A percentile compares a stretch with the other conserved stretches of the same genome.
Conservation (phyloP, 2,113 vertebrate species). For the Brachypodius melanocephalos region DNA sequence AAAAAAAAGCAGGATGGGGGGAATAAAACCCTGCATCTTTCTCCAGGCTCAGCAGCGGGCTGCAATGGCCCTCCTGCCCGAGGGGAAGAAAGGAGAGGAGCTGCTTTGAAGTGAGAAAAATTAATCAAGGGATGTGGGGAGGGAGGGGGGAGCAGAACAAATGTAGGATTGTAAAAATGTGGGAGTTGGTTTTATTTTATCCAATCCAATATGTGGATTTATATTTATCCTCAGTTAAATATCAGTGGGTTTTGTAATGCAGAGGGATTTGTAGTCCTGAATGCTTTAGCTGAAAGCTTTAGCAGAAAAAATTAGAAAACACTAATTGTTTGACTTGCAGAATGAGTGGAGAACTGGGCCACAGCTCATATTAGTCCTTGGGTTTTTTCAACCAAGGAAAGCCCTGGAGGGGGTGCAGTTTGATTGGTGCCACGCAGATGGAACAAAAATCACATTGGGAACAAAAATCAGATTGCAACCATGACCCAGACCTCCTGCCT, state of each 20-base stretch:
- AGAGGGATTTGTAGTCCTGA: neutral
- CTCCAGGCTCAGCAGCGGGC: neutral
- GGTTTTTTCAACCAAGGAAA: neutral
- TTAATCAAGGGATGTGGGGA: rapidly evolving
- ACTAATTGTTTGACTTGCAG: neutral
- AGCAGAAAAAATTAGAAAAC: neutral
- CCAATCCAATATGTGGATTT: neutral
- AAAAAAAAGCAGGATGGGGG: neutral
- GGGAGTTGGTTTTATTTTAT: neutral
- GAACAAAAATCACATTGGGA: neutral
- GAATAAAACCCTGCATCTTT: neutral
- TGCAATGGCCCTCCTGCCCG: neutral
- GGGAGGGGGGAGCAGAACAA: neutral
- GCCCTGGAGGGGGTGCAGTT: neutral
- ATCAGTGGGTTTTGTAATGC: neutral
- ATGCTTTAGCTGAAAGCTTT: neutral
- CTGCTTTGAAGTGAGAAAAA: neutral
- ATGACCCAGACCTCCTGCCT: neutral
- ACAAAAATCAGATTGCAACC: neutral
- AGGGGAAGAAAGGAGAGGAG: neutral
- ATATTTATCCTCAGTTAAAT: neutral
- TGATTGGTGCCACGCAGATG: neutral
- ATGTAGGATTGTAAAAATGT: neutral
- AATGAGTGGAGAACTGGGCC: neutral
- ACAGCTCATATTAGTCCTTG: neutral